These are phyloP conservation scores for Marisa cornuarietis DNA, from an alignment of 1,140 invertebrate genomes.

Conservation along the genomic window DNA sequence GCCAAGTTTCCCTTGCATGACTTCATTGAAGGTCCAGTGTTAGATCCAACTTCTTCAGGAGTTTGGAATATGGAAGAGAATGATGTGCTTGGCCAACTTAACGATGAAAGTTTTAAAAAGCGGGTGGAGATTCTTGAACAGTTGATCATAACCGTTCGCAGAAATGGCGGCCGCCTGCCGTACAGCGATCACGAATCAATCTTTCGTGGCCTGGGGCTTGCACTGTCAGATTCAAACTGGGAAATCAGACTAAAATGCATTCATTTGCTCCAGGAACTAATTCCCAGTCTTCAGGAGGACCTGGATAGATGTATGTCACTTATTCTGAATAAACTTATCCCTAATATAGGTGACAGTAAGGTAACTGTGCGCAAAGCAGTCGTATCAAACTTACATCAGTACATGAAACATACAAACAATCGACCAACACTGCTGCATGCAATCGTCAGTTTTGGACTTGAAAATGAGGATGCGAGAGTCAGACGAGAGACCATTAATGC, in stretches of 20 bases:
- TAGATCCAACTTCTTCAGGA: constrained; percentile 52
- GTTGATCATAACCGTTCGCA: constrained; percentile 55
- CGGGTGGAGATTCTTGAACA: constrained; percentile 61
- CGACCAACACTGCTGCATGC: constrained; percentile 52
- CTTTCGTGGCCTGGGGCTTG: constrained; percentile 58
- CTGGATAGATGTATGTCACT: constrained; percentile 61
- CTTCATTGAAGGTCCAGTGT: constrained; percentile 49
- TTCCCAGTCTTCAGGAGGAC: constrained; percentile 61
- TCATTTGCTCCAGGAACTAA: constrained; percentile 61
- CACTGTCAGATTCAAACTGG: constrained; percentile 59
- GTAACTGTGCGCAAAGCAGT: constrained; percentile 59
- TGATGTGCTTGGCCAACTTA: constrained; percentile 60
- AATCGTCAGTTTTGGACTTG: constrained; percentile 59
- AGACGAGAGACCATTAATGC: constrained; percentile 58
- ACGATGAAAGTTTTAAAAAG: constrained; percentile 60
- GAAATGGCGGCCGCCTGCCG: constrained; percentile 61
- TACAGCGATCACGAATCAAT: constrained; percentile 59
- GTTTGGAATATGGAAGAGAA: constrained; percentile 63
- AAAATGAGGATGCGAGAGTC: constrained; percentile 58
- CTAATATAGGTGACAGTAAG: constrained; percentile 63
- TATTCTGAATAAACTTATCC: constrained; percentile 59
- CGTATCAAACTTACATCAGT: constrained; percentile 62
- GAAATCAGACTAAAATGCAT: constrained; percentile 64
- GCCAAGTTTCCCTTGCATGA: constrained; percentile 56
- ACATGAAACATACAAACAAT: constrained; percentile 62